Percentiles rank a stretch among this genome's conserved stretches.
phyloP scores from a whole-genome alignment of 2,113 vertebrate species.

The Muntiacus muntjak region DNA sequence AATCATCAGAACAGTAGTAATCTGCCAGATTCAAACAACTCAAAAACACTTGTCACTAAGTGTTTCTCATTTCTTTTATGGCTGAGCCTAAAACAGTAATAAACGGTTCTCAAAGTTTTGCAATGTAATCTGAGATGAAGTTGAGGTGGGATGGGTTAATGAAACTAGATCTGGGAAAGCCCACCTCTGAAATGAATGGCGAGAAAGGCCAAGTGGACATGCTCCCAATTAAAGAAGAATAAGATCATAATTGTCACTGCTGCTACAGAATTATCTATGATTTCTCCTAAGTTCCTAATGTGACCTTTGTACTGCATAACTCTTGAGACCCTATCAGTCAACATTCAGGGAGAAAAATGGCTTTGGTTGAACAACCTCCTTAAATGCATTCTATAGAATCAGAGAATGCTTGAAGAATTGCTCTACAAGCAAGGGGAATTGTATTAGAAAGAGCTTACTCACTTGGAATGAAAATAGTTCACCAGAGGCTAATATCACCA shows the following conservation, averaged over 20 bases:
- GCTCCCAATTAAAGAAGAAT: not conserved
- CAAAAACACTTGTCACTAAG: not conserved
- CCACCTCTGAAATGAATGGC: not conserved
- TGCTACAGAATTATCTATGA: not conserved
- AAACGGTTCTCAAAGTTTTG: not conserved
- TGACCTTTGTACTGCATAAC: not conserved
- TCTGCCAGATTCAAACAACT: not conserved
- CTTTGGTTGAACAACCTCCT: not conserved
- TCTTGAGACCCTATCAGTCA: not conserved
- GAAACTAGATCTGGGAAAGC: not conserved
- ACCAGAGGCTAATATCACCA: not conserved
- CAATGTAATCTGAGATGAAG: not conserved
- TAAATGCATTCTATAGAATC: not conserved
- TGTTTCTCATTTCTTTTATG: not conserved
- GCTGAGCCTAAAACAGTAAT: not conserved
- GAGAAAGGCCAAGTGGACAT: not conserved
- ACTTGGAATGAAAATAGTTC: constrained; percentile 17
- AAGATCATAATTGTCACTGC: not conserved
- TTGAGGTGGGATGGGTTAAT: not conserved
- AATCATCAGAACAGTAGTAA: not conserved
- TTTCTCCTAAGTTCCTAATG: not conserved
- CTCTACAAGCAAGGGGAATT: not conserved
- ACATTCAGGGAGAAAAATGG: not conserved
- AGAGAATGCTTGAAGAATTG: not conserved
- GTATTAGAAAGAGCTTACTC: not conserved